These are phyloP conservation scores for Hetaerina americana DNA, from an alignment of 1,140 invertebrate genomes.

Conservation along the genomic window DNA sequence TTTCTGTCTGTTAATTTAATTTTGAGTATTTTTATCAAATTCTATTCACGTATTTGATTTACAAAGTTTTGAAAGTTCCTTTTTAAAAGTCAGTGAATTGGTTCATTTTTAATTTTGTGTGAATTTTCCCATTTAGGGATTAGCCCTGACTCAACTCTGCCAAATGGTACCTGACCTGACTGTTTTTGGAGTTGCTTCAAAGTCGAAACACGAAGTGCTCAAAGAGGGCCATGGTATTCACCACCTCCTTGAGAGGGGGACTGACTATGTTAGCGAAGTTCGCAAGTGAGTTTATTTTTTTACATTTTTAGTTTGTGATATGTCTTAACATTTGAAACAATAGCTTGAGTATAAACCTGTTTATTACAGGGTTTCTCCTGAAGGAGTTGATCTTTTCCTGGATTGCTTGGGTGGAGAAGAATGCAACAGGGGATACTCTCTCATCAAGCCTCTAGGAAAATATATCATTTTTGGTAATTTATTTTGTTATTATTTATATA, in stretches of 20 bases:
- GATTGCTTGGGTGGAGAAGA: conserved; percentile 83
- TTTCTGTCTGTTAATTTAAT: too few relatives aligned
- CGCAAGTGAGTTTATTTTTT: conserved; percentile 50
- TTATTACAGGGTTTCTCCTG: conserved; percentile 49
- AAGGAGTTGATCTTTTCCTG: conserved; percentile 76
- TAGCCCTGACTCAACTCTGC: conserved; percentile 67
- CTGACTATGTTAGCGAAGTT: conserved; percentile 70
- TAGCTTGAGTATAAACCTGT: conserved; percentile 8
- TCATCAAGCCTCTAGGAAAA: conserved; percentile 80
- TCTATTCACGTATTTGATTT: too few relatives aligned
- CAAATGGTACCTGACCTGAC: conserved; percentile 69
- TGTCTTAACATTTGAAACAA: too few relatives aligned
- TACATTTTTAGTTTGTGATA: neutral
- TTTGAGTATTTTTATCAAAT: too few relatives aligned
- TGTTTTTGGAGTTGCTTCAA: conserved; percentile 73
- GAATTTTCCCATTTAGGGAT: conserved; percentile 62
- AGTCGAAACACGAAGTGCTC: conserved; percentile 68
- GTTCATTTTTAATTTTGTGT: too few relatives aligned
- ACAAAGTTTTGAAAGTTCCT: too few relatives aligned
- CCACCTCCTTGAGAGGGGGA: conserved; percentile 58
- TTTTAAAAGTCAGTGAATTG: too few relatives aligned
- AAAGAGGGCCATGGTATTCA: conserved; percentile 55
- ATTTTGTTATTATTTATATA: too few relatives aligned
- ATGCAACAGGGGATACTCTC: conserved; percentile 65
- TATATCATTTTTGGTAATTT: conserved; percentile 69